These are phyloP conservation scores for Tetranychus urticae DNA, from an alignment of 1,140 invertebrate genomes.

Conservation along the genomic window DNA sequence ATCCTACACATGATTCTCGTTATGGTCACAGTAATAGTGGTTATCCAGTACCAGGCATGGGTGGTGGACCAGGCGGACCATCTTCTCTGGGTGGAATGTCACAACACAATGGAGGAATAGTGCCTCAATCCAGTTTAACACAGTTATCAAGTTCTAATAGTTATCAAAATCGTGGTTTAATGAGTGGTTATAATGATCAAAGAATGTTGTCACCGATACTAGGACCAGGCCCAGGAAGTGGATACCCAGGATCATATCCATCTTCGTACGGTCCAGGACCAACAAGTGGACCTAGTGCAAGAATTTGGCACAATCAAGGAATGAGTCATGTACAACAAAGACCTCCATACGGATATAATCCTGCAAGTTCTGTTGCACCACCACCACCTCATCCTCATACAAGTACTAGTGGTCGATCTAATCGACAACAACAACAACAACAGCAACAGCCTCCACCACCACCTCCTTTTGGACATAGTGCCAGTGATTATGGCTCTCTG, in stretches of 20 bases:
- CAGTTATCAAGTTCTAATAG: background rate
- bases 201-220: conserved; percentile 1
- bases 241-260: background rate
- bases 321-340: conserved; percentile 5
- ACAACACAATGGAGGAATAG: background rate
- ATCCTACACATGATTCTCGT: background rate
- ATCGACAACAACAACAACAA: too few species aligned
- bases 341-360: background rate
- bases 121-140: background rate
- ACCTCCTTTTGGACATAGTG: background rate
- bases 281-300: background rate
- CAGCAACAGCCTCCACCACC: too few species aligned
- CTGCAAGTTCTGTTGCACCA: background rate
- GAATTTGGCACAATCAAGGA: conserved; percentile 5
- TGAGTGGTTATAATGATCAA: conserved; percentile 7
- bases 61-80: background rate
- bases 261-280: background rate
- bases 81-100: background rate
- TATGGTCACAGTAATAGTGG: background rate
- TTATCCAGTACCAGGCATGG: conserved; percentile 1
- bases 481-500: conserved; percentile 2
- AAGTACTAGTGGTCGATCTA: too few species aligned
- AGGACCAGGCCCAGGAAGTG: background rate
- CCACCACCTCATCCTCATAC: too few species aligned
- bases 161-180: conserved; percentile 1